Evolutionary conservation across 2,888 invertebrate genomes (phyloP).

Genomic region (Drosophila colorata): DNA sequence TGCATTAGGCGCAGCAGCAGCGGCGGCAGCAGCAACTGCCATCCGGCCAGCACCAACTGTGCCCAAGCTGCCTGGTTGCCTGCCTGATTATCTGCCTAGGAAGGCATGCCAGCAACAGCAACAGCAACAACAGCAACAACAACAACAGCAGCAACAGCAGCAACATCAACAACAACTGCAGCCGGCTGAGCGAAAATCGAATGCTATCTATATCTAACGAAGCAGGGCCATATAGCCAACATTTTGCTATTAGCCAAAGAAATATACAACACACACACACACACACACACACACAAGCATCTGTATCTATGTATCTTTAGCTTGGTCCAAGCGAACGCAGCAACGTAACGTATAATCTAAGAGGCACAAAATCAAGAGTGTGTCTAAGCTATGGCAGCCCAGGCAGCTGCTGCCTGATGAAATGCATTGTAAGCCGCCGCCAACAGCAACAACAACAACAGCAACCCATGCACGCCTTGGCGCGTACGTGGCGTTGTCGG

Average conservation of each 20-base stretch:
- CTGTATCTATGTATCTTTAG: conserved; percentile 64
- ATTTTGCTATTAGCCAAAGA: conserved; percentile 81
- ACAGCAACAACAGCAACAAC: conserved; percentile 26
- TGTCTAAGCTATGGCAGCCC: conserved; percentile 66
- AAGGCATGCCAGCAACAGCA: conserved; percentile 71
- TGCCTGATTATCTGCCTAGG: conserved; percentile 79
- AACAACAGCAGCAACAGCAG: conserved; percentile 35
- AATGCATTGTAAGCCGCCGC: conserved; percentile 71
- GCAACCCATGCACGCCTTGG: conserved; percentile 64
- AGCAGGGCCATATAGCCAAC: conserved; percentile 79
- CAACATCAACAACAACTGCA: conserved; percentile 53
- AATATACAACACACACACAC: conserved; percentile 61
- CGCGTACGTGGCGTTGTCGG: conserved; percentile 77
- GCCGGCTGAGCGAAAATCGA: conserved; percentile 76
- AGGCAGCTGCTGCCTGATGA: conserved; percentile 70
- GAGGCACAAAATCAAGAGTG: conserved; percentile 76
- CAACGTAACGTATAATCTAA: conserved; percentile 78
- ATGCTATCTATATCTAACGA: conserved; percentile 79
- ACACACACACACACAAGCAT: conserved; percentile 40
- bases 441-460: conserved; percentile 32
- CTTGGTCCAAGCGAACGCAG: conserved; percentile 72
- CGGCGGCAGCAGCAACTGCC: conserved; percentile 56
- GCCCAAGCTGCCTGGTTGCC: conserved; percentile 60
- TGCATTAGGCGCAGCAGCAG: conserved; percentile 80
- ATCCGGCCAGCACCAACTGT: conserved; percentile 71